These are phyloP conservation scores for Percopsis transmontana DNA, from an alignment of 2,113 vertebrate genomes.

Conservation along the genomic window DNA sequence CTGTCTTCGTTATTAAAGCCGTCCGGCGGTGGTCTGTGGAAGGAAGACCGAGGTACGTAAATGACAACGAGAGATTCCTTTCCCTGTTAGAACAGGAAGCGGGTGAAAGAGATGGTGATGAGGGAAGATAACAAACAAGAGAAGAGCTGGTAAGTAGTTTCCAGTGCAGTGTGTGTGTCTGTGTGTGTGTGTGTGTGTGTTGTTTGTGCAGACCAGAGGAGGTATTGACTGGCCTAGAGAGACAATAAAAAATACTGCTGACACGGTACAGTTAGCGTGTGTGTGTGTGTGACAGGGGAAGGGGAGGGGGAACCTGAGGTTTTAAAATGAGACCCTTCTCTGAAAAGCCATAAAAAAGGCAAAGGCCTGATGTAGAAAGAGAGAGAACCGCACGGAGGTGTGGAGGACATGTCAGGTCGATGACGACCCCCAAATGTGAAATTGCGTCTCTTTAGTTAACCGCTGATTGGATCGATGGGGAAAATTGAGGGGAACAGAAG, in stretches of 20 bases:
- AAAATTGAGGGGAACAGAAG: conserved; percentile 23
- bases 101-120: neutral
- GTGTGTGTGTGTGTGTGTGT: conserved; percentile 33
- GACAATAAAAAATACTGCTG: conserved; percentile 73
- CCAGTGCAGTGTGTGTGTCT: conserved; percentile 32
- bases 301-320: neutral
- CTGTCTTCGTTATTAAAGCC: no score
- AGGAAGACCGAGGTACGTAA: conserved; percentile 5
- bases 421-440: conserved; percentile 51
- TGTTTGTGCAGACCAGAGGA: conserved; percentile 31
- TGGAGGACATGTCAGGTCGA: conserved; percentile 30
- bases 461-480: conserved; percentile 43
- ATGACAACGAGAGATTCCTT: conserved; percentile 14
- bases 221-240: conserved; percentile 55
- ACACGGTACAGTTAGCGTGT: conserved; percentile 43
- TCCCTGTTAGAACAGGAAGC: neutral
- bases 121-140: conserved; percentile 15
- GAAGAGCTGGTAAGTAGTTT: conserved; percentile 45
- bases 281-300: conserved; percentile 31
- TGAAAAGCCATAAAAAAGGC: neutral
- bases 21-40: no score
- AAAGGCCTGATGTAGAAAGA: neutral
- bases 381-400: conserved; percentile 3
- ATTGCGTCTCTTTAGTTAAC: conserved; percentile 52
- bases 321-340: neutral